Evolutionary conservation across 2,888 invertebrate species (phyloP).

Genomic region (Myopa tessellatipennis): DNA sequence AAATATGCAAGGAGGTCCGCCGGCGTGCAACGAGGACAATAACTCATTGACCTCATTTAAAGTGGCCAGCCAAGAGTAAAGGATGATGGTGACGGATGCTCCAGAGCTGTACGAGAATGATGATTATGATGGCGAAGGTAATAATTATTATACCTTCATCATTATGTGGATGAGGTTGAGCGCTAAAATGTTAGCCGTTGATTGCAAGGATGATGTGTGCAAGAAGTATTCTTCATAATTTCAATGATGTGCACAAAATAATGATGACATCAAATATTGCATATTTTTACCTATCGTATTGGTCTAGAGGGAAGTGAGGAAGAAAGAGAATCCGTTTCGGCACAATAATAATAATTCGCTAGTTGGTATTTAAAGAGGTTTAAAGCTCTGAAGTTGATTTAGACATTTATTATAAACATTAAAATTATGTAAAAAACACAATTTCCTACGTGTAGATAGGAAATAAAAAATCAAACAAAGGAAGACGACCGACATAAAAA

Average conservation of each 20-base stretch:
- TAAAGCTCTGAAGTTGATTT: no score
- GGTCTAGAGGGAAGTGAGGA: no score
- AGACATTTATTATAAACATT: no score
- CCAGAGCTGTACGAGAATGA: background rate
- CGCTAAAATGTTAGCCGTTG: constrained; percentile 1
- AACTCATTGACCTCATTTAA: constrained; percentile 38
- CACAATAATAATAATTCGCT: no score
- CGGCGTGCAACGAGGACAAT: constrained; percentile 6
- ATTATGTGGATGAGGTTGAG: constrained; percentile 1
- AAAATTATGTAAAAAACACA: no score
- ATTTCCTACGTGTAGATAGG: no score
- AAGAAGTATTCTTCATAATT: background rate
- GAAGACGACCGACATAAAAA: no score
- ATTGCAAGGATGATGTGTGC: constrained; percentile 7
- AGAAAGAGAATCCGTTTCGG: no score
- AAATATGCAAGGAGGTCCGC: no score
- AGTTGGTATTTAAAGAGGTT: no score
- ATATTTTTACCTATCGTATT: background rate
- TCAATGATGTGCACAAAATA: background rate
- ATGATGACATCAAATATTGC: constrained; percentile 16
- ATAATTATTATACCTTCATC: background rate
- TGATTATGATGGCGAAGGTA: constrained; percentile 5
- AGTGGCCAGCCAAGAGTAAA: constrained; percentile 11
- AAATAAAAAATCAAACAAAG: no score
- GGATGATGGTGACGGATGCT: background rate